Base-by-base conservation (phyloP, 2,888 invertebrate species). In the Lydus trimaculatus region DNA sequence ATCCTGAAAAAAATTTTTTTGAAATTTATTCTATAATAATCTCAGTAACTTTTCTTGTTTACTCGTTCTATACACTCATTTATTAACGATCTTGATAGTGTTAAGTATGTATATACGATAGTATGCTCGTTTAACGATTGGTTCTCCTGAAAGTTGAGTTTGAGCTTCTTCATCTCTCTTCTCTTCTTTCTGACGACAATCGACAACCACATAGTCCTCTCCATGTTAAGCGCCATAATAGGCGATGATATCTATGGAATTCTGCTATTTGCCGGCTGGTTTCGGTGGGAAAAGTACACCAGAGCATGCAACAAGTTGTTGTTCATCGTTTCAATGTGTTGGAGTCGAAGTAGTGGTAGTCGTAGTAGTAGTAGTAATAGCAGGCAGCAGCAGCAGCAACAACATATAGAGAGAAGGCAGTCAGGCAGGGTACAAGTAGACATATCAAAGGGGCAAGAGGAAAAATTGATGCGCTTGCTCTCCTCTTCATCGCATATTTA, bases 211-310 rank as follows among this genome's bases (percentile, higher is more conserved):
- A 25, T 48, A 17, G 48, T 48, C 48, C 9, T n/a, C 25, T 13
- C 56, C 13, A 56, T 56, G 56, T 56, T 56, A 56, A 56, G 63
- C 65, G 48, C 48, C 48, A 63, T 63, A 63, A 48, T 17, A 39
- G 63, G 39, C 63, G 63, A 48, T 48, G 63, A 61, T 61, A 61
- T 61, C 61, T 61, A 61, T 63, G 28, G 63, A 48, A 63, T 63
- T 52, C 63, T 39, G 31, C 63, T 48, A 48, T 63, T 63, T 43
- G 63, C 28, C 48, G 63, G 63, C 31, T 64, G 75, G 73, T 66
- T 81, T 73, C 65, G 78, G 83, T 71, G 84, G 84, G 67, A 81
- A 79, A 78, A 76, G 82, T 71, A 76, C 78, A 68, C 84, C 82
- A 58, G 73, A 76, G 68, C 66, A 43, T 43, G 63, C 78, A 75